Evolutionary conservation across 1,140 invertebrate species (phyloP).

Genomic region (Uloborus diversus): DNA sequence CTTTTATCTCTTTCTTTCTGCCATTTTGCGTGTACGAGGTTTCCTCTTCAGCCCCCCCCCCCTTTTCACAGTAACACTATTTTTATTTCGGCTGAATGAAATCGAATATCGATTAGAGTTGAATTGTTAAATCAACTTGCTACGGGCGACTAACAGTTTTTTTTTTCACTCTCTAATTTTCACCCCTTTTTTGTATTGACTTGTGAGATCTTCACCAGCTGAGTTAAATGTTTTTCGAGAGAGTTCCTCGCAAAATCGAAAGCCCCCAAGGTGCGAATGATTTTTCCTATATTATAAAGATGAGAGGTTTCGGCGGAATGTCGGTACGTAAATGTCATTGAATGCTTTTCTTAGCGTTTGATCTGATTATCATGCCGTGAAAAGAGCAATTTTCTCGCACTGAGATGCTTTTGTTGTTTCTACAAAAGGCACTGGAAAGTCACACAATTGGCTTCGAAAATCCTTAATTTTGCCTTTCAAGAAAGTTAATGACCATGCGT

Average conservation of each 20-base stretch:
- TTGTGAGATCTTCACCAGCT: constrained; percentile 50
- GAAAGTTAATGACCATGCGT: no score
- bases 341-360: constrained; percentile 15
- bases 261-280: constrained; percentile 25
- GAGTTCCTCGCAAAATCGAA: constrained; percentile 23
- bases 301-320: background rate
- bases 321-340: background rate
- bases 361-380: constrained; percentile 36
- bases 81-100: constrained; percentile 11
- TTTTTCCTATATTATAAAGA: constrained; percentile 32
- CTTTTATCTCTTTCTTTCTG: constrained; percentile 33
- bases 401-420: no score
- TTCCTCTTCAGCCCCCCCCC: background rate
- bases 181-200: constrained; percentile 21
- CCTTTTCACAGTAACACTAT: background rate
- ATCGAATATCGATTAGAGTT: constrained; percentile 53
- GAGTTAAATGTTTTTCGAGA: constrained; percentile 46
- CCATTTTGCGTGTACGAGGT: constrained; percentile 24
- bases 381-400: constrained; percentile 8
- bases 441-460: no score
- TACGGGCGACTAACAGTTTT: constrained; percentile 31
- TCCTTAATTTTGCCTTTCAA: no score
- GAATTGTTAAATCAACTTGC: constrained; percentile 55
- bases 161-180: background rate
- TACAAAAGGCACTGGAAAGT: no score